Conservation (phyloP, 2,797 vertebrate species). For the Malacoctenus gilli region DNA sequence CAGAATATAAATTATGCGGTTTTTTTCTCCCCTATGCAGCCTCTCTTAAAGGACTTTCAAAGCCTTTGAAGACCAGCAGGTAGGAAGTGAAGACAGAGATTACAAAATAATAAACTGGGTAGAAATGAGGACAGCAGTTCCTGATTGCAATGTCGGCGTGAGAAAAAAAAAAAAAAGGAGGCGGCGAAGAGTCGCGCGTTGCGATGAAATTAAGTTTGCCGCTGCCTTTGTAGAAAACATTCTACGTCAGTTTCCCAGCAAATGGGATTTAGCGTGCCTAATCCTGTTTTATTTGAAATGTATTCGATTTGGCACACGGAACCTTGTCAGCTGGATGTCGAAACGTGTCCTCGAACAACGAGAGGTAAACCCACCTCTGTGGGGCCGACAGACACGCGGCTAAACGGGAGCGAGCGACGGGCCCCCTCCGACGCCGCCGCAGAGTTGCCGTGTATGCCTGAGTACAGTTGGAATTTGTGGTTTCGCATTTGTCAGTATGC, state of each 20-base stretch:
- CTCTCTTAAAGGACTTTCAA: constrained; percentile 55
- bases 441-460: no score
- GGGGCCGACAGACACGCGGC: constrained; percentile 27
- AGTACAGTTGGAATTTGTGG: constrained; percentile 32
- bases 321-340: constrained; percentile 65
- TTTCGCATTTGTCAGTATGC: constrained; percentile 18
- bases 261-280: constrained; percentile 64
- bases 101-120: constrained; percentile 39
- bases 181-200: constrained; percentile 13
- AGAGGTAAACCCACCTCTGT: constrained; percentile 51
- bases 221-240: constrained; percentile 37
- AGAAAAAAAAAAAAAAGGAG: constrained; percentile 9
- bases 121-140: constrained; percentile 49
- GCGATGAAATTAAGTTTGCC: constrained; percentile 53
- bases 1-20: constrained; percentile 50
- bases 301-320: constrained; percentile 69
- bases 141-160: constrained; percentile 23
- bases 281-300: constrained; percentile 72
- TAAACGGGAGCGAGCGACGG: constrained; percentile 13
- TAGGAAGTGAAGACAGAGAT: constrained; percentile 51
- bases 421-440: no score
- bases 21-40: constrained; percentile 34
- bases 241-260: constrained; percentile 45
- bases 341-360: constrained; percentile 60
- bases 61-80: constrained; percentile 66